These are phyloP conservation scores for Lepidurus packardi DNA, from an alignment of 1,140 invertebrate genomes.

Conservation along the genomic window DNA sequence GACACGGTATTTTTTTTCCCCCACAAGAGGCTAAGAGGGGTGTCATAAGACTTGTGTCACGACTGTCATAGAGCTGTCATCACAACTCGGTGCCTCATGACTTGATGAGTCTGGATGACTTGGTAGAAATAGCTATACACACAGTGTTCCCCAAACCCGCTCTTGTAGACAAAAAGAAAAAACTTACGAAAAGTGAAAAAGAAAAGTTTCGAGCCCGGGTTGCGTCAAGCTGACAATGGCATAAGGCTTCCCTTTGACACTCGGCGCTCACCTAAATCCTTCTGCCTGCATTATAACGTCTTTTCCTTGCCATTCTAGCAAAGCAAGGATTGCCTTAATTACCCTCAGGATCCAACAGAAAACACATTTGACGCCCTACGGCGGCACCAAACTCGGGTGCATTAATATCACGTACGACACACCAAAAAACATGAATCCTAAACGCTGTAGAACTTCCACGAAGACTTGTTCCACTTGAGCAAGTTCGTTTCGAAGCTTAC, in stretches of 20 bases:
- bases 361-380: background rate
- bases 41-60: conserved; percentile 21
- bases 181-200: background rate
- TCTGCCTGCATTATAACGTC: conserved; percentile 17
- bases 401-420: too few species aligned
- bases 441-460: too few species aligned
- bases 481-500: too few species aligned
- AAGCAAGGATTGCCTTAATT: background rate
- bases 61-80: conserved; percentile 21
- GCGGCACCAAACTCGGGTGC: too few species aligned
- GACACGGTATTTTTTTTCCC: background rate
- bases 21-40: conserved; percentile 17
- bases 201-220: background rate
- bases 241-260: background rate
- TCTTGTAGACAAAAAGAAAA: background rate
- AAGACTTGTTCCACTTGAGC: too few species aligned
- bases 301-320: background rate
- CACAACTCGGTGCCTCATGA: conserved; percentile 16
- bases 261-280: conserved; percentile 4
- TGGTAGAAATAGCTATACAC: conserved; percentile 1
- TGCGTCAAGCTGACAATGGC: background rate
- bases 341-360: conserved; percentile 1
- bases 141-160: background rate
- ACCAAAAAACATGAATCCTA: too few species aligned
- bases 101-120: conserved; percentile 21